Base-by-base conservation (phyloP, 2,113 vertebrate species). In the Dissostichus mawsoni region DNA sequence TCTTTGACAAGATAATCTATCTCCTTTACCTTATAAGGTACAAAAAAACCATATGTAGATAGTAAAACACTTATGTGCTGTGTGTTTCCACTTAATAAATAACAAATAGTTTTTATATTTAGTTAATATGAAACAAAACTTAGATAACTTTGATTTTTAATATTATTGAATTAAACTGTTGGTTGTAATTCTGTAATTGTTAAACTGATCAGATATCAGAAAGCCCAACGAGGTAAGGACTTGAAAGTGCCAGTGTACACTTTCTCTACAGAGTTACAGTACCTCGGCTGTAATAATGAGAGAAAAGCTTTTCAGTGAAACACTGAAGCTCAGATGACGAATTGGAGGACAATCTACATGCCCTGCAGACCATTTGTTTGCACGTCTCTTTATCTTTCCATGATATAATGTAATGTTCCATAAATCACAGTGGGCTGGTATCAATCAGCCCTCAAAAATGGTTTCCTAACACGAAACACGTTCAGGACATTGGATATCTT, bases 341-440 rank as follows among this genome's bases (percentile, higher is more conserved):
- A 57, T 69, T 17, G 66, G 53, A 70, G 36, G 36, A 41, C 56
- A 73, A 69, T 80, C 75, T 82, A 29, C 48, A 48, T 85, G 73
- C 52, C 76, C 74, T 79, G 67, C 76, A 84, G 68, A 82, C 76
- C 55, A 58, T 81, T 78, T 84, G 18, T 87, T 83, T 87, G 70
- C 80, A 76, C 64, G 52, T 55, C 69, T 69, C 72, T 85, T 47
- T 87, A 81, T 85, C 80, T 84, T 77, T 83, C 36, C 76, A 56
- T 80, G 75, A 74, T 76, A 62, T 77, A 81, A 74, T 48, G 48
- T 67, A 66, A 16, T 71, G 47, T 82, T 82, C 55, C 58, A 3
- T 86, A 79, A 81, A 92, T 84, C 78, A 79, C 64, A 48, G 73
- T 50, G 20, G 80, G 69, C 85, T 79, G 80, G 56, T 78, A 86